These are phyloP conservation scores for Orchesella flavescens DNA, from an alignment of 2,888 invertebrate species.

Conservation along the genomic window DNA sequence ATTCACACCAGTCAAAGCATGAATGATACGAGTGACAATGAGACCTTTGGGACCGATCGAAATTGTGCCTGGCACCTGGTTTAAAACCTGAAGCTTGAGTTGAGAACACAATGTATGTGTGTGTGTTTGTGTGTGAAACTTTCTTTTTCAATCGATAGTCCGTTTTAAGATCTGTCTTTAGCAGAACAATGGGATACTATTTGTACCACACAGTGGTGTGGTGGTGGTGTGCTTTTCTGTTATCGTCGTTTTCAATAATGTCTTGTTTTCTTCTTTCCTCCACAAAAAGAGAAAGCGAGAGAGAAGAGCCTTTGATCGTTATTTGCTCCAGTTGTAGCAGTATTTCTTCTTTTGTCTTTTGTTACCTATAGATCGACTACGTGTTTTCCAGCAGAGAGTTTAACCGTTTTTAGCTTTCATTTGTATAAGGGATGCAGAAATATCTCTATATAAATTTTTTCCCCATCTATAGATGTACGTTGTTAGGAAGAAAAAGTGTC, in stretches of 20 bases:
- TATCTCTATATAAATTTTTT: neutral
- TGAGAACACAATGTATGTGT: too few species aligned
- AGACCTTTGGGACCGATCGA: constrained; percentile 71
- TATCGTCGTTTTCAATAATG: constrained; percentile 55
- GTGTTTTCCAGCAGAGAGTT: too few species aligned
- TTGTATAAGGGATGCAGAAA: too few species aligned
- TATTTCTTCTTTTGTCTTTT: constrained; percentile 36
- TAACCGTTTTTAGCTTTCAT: too few species aligned
- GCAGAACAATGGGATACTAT: constrained; percentile 37
- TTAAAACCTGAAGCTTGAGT: constrained; percentile 57
- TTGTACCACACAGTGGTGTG: neutral
- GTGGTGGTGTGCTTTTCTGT: neutral
- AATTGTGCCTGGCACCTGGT: constrained; percentile 68
- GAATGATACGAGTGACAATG: constrained; percentile 69
- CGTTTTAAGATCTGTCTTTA: constrained; percentile 45
- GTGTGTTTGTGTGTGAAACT: constrained; percentile 10
- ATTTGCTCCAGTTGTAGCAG: constrained; percentile 42
- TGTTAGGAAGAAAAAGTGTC: neutral
- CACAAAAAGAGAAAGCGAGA: neutral
- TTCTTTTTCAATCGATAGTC: constrained; percentile 58
- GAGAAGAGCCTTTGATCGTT: constrained; percentile 51
- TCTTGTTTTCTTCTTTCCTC: constrained; percentile 30
- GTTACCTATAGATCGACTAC: neutral
- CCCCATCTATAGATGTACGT: neutral
- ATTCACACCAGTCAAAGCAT: constrained; percentile 33